Evolutionary conservation across 2,888 invertebrate genomes (phyloP).

Genomic region (Plebejus melissa): DNA sequence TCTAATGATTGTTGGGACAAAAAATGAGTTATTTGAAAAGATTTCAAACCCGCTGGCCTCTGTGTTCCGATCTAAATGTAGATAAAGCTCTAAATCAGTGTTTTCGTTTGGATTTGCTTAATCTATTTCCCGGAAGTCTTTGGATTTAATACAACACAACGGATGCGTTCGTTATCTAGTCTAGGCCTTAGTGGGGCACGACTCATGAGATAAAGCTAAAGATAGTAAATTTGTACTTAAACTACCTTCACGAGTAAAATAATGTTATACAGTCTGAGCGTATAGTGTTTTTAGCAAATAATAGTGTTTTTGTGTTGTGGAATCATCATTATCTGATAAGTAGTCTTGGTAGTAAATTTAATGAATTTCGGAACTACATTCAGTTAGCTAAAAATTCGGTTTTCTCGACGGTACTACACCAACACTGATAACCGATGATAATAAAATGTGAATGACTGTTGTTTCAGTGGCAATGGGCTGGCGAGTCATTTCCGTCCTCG

Average conservation of each 20-base stretch:
- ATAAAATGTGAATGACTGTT: not conserved
- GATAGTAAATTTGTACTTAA: not conserved
- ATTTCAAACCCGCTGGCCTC: too few species aligned
- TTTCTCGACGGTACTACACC: not conserved
- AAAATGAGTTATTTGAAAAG: too few species aligned
- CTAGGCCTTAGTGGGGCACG: not conserved
- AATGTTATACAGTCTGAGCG: not conserved
- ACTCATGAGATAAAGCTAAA: not conserved
- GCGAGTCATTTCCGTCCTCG: not conserved
- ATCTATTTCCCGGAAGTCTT: not conserved
- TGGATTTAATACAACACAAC: not conserved
- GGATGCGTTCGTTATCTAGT: not conserved
- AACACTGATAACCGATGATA: not conserved
- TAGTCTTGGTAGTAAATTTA: too few species aligned
- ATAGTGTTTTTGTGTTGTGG: too few species aligned
- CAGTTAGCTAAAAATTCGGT: not conserved
- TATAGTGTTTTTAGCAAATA: not conserved
- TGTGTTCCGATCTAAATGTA: not conserved
- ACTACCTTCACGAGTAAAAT: not conserved
- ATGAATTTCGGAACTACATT: not conserved
- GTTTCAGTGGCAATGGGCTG: constrained; percentile 24
- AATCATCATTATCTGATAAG: too few species aligned
- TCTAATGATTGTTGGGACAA: too few species aligned
- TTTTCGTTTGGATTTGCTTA: not conserved
- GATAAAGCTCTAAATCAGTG: too few species aligned